phyloP scores from a whole-genome alignment of 2,797 vertebrate species.

The Alectoris magna region DNA sequence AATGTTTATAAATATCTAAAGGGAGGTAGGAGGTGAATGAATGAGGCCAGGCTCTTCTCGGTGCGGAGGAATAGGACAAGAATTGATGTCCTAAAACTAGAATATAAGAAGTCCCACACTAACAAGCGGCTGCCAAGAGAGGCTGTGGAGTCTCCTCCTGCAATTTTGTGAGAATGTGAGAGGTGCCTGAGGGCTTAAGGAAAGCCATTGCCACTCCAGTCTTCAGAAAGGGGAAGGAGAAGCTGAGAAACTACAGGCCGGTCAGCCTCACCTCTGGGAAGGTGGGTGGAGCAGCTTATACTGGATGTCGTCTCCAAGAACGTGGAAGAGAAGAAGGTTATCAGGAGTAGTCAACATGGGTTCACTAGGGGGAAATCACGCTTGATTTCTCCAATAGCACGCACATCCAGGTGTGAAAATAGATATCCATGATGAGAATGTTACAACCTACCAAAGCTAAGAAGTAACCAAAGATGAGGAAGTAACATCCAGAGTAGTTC shows the following conservation, averaged over 20 bases:
- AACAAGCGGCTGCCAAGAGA: neutral
- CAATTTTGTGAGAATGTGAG: neutral
- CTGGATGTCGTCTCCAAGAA: too few species aligned
- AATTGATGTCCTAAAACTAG: neutral
- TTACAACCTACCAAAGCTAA: neutral
- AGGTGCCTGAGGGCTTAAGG: too few species aligned
- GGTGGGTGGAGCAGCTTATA: too few species aligned
- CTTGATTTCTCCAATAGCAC: neutral
- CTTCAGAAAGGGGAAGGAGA: too few species aligned
- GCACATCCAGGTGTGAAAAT: neutral
- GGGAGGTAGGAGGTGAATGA: neutral
- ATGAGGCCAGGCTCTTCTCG: neutral
- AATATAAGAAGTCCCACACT: neutral
- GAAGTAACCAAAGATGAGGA: neutral
- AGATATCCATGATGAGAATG: neutral
- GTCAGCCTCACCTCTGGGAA: too few species aligned
- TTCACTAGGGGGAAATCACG: too few species aligned
- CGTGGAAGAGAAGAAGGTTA: too few species aligned
- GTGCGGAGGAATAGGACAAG: neutral
- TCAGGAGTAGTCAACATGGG: too few species aligned
- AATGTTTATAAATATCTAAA: neutral
- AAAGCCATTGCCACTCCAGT: too few species aligned
- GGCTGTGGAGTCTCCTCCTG: too few species aligned
- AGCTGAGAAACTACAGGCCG: too few species aligned
- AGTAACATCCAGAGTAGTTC: neutral